Evolutionary conservation across 2,113 vertebrate species (phyloP), one percentile per base, ranked within the genome.

Genomic region (Dunckerocampus dactyliophorus): DNA sequence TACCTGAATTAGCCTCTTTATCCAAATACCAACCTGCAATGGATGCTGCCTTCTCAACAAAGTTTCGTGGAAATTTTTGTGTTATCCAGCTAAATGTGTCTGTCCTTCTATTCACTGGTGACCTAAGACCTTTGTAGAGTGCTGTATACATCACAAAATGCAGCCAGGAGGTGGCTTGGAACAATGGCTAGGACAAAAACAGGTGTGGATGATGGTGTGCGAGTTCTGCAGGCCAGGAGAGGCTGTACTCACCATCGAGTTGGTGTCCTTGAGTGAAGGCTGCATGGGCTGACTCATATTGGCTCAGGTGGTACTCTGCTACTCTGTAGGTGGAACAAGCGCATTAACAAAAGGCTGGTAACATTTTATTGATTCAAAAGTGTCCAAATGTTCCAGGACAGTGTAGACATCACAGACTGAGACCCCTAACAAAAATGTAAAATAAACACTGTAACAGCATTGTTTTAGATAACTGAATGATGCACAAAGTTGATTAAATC

Each of bases 241-340:
- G 19, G 12, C 24, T 42, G 49, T 24, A 94, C 94, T 93, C 91
- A 96, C 94, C 87, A 74, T 95, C 90, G 87, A 96, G 86, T 53
- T 85, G 90, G 24, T 93, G 92, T 86, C 94, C 95, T 84, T 92
- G 90, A 81, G 80, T 87, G 84, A 98, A 94, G 51, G 92, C 90
- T 70, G 92, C 89, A 76, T 93, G 82, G 74, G 96, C 93, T 76
- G 91, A 90, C 59, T 85, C 74, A 61, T 92, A 95, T 66, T 92
- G 91, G 79, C 91, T 92, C 59, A 93, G 91, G 85, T 96, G 91
- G 88, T 94, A 98, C 88, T 98, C 95, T 76, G 94, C 94, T 84
- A 98, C 92, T 89, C 96, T 98, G 86, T 24, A 77, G n/a, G 5
- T 51, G 22, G 42, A 34, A 52, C 20, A 31, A 62, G 4, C 63